Evolutionary conservation across 2,888 invertebrate species (phyloP), one percentile per base, ranked within the genome.

Genomic region (Meandrusa payeni): DNA sequence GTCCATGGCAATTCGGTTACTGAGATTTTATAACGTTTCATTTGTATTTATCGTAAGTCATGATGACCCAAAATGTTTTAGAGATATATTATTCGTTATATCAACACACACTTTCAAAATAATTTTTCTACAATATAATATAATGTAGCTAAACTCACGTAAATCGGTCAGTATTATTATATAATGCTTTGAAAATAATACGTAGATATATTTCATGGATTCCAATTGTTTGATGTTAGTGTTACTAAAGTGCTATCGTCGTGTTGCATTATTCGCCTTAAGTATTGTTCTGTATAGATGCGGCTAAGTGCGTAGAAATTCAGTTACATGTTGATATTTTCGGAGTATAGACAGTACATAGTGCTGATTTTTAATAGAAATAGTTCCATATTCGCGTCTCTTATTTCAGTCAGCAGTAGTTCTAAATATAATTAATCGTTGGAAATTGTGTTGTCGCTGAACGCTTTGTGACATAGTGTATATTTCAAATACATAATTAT

Each of bases 1-100:
- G 70, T 64, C 59, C 65, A 62, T 57, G 56, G 55, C 46, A 55
- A 57, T 70, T 68, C 54, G 52, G 59, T 69, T 68, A 52, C 49
- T 56, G 52, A 50, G 47, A 47, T 49, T 47, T 44, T 41, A 41
- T 41, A 47, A 47, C 42, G 37, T 41, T 42, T 32, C 9, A 26
- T 43, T 44, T 46, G 34, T 41, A 29, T 29, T 15, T 22, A 28
- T 28, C 28, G 32, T 33, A 39, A 24, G 17, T 26, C 26, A 23
- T 45, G 12, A 41, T 22, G 26, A 33, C 24, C n/a, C n/a, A n/a
- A n/a, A n/a, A n/a, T n/a, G n/a, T 33, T 34, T 43, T 24, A 20
- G 43, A 43, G 10, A 10, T 26, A 39, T 39, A 33, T 44, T 39
- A 22, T 39, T 37, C 19, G 13, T 28, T 41, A 23, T 19, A 22